Percentiles rank a stretch among this genome's conserved stretches.
Conservation (phyloP, 2,888 invertebrate genomes). For the Anorthoa munda region DNA sequence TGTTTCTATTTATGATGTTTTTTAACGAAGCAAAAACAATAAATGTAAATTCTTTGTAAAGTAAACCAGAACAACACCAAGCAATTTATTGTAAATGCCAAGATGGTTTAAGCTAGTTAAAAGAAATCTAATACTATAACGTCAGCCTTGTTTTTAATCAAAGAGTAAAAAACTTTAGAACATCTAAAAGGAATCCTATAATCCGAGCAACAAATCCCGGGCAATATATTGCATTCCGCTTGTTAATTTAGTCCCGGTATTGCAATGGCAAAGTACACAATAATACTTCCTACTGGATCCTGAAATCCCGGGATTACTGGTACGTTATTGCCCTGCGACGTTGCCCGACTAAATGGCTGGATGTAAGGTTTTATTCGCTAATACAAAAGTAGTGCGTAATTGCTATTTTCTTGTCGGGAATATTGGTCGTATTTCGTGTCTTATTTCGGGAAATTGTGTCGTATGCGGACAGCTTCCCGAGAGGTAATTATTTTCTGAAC, state of each 20-base stretch:
- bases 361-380: slow-evolving; percentile 78
- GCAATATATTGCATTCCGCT: slow-evolving; percentile 81
- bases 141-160: slow-evolving; percentile 11
- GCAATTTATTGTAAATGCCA: not conserved
- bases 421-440: slow-evolving; percentile 49
- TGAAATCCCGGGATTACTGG: slow-evolving; percentile 82
- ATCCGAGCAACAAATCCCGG: slow-evolving; percentile 75
- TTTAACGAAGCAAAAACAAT: slow-evolving; percentile 4
- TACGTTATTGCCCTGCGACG: slow-evolving; percentile 80
- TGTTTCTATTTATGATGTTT: not conserved
- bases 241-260: slow-evolving; percentile 80
- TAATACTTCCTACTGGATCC: slow-evolving; percentile 73
- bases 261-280: slow-evolving; percentile 79
- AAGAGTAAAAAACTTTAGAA: slow-evolving; percentile 13
- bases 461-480: slow-evolving; percentile 41
- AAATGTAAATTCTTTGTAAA: not conserved
- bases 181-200: slow-evolving; percentile 55
- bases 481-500: slow-evolving; percentile 57
- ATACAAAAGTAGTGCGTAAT: slow-evolving; percentile 79
- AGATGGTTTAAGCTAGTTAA: not conserved
- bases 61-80: not conserved
- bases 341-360: slow-evolving; percentile 69
- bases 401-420: slow-evolving; percentile 66
- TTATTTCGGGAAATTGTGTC: slow-evolving; percentile 44
- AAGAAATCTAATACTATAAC: not conserved